These are phyloP conservation scores for Pterois miles DNA, from an alignment of 2,797 vertebrate species.

Conservation along the genomic window DNA sequence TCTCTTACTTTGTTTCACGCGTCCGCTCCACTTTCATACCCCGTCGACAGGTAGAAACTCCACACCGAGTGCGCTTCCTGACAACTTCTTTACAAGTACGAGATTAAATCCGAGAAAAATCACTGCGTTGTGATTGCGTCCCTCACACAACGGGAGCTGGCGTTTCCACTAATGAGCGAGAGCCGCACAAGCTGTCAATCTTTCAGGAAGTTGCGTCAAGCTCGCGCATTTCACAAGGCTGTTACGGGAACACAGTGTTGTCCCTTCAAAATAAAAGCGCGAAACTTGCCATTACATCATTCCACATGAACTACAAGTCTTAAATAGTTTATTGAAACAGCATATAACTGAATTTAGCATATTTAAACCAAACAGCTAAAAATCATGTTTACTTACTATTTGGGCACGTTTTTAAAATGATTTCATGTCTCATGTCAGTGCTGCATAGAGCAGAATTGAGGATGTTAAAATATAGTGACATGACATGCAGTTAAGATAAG, in stretches of 20 bases:
- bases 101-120: constrained; percentile 19
- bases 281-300: background rate
- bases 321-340: background rate
- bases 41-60: constrained; percentile 6
- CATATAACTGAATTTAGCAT: background rate
- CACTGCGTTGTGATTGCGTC: background rate
- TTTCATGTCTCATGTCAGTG: background rate
- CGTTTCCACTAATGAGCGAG: constrained; percentile 3
- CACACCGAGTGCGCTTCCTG: background rate
- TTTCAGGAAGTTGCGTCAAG: constrained; percentile 63
- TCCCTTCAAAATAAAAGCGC: constrained; percentile 56
- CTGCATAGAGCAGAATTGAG: background rate
- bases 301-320: background rate
- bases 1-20: constrained; percentile 50
- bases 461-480: background rate
- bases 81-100: constrained; percentile 31
- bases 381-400: background rate
- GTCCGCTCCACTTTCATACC: constrained; percentile 60
- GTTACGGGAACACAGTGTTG: rapidly evolving
- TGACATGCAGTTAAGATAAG: background rate
- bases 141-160: constrained; percentile 40
- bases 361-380: background rate
- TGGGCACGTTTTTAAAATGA: background rate
- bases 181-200: constrained; percentile 63
- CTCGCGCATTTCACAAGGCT: rapidly evolving